Evolutionary conservation across 2,888 invertebrate species (phyloP).

Genomic region (Oscheius sp.): DNA sequence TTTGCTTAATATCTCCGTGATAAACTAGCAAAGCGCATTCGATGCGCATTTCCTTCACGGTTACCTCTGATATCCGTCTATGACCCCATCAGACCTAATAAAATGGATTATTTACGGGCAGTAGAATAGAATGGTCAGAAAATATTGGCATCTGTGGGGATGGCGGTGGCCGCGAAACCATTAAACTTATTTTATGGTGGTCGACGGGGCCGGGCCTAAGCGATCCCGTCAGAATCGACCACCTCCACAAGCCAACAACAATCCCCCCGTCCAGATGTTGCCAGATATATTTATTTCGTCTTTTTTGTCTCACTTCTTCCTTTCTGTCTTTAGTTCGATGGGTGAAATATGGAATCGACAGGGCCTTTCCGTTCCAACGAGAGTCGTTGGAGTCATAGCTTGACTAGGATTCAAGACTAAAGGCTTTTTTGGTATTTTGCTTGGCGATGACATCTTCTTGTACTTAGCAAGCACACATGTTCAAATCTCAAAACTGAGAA

Average conservation of each 20-base stretch:
- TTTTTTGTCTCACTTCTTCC: not conserved
- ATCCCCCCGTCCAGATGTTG: constrained; percentile 24
- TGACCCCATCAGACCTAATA: not conserved
- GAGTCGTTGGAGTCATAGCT: too few species aligned
- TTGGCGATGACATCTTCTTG: too few species aligned
- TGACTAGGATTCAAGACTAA: too few species aligned
- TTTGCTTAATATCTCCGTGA: too few species aligned
- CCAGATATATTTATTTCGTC: constrained; percentile 1
- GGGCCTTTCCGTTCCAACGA: too few species aligned
- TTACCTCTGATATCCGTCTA: too few species aligned
- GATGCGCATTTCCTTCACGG: too few species aligned
- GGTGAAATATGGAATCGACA: too few species aligned
- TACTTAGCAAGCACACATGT: too few species aligned
- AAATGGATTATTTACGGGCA: constrained; percentile 1
- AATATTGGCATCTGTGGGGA: constrained; percentile 9
- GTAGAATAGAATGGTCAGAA: not conserved
- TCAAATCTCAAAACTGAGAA: too few species aligned
- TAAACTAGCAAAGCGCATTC: too few species aligned
- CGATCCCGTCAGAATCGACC: constrained; percentile 20
- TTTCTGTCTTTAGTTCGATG: not conserved
- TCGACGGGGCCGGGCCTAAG: constrained; percentile 14
- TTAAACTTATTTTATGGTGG: constrained; percentile 36
- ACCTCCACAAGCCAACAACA: constrained; percentile 2
- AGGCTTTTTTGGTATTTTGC: too few species aligned
- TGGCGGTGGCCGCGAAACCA: constrained; percentile 34